A percentile compares a stretch with the other conserved stretches of the same genome.
phyloP scores from a whole-genome alignment of 1,140 invertebrate species.

The Bradysia coprophila region DNA sequence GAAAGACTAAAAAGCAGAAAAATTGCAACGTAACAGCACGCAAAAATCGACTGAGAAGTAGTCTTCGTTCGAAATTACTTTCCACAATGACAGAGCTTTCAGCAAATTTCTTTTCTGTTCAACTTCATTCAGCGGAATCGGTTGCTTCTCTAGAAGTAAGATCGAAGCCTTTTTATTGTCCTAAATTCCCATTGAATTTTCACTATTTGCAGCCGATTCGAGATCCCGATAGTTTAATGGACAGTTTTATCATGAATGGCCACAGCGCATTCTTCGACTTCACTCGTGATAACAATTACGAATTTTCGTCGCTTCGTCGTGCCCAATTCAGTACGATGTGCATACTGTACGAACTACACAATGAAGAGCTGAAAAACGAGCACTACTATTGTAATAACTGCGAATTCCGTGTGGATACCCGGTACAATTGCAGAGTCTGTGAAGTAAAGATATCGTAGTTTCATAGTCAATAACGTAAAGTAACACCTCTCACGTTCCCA shows the following conservation, averaged over 20 bases:
- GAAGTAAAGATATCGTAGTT: constrained; percentile 48
- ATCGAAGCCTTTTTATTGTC: constrained; percentile 7
- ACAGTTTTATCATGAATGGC: constrained; percentile 98
- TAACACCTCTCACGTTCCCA: too few relatives aligned
- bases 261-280: constrained; percentile 97
- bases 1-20: constrained; percentile 96
- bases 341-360: constrained; percentile 96
- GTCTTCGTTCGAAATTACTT: constrained; percentile 94
- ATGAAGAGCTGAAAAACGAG: constrained; percentile 93
- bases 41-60: constrained; percentile 85
- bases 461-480: too few relatives aligned
- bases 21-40: constrained; percentile 89
- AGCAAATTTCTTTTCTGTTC: constrained; percentile 98
- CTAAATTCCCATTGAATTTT: constrained; percentile 6
- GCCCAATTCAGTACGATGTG: constrained; percentile 94
- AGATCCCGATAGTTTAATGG: constrained; percentile 89
- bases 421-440: constrained; percentile 94
- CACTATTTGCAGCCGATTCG: constrained; percentile 49
- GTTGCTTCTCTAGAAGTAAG: constrained; percentile 77
- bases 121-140: constrained; percentile 85
- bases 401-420: constrained; percentile 84
- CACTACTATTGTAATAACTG: constrained; percentile 98
- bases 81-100: constrained; percentile 99
- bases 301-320: constrained; percentile 90
- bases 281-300: constrained; percentile 95